Evolutionary conservation across 2,113 vertebrate genomes (phyloP), one percentile per base, ranked within the genome.

Genomic region (Mystacornis crossleyi): DNA sequence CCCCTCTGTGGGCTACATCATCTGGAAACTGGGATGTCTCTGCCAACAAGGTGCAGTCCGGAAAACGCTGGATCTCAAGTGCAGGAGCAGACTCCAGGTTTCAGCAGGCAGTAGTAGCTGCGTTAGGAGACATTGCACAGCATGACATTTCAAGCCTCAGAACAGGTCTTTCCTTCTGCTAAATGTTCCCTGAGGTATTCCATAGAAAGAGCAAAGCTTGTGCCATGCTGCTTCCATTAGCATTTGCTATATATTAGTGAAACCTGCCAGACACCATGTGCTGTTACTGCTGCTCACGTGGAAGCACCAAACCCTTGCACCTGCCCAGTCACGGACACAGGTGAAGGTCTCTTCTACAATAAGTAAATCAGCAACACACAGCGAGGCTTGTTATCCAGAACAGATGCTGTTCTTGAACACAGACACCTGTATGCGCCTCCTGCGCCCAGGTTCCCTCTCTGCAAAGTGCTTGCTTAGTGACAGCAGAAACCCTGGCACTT

Each of bases 111-210:
- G 38, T 4, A 67, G 66, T 2, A 2, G 36, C 38, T 47, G 23
- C 0, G 0, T 53, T 20, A 47, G 36, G 55, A 73, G 26, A 21
- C 18, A 13, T 2, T 29, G 33, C 10, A 2, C 33, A 29, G 40
- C 0, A 0, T 16, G 55, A 55, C 19, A 45, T 57, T 62, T 74
- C 33, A n/a, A 81, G 25, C 18, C 36, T 0, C 2, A 69, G 42
- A 47, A 72, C 3, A 58, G 19, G 10, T 57, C 42, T 85, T 38
- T 25, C 17, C 26, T 84, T 66, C 82, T 3, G 3, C 78, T 54
- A 87, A 70, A 57, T 48, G 50, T 66, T 58, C n/a, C 53, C 51
- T n/a, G 15, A 61, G 19, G 55, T 50, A 47, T 20, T 40, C 47
- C 17, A 45, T 1, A 47, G 61, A 50, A 93, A 81, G 34, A 87